A percentile compares a stretch with the other conserved stretches of the same genome.
Conservation (phyloP, 92 coral and sea anemone species). For the Muricea muricata region DNA sequence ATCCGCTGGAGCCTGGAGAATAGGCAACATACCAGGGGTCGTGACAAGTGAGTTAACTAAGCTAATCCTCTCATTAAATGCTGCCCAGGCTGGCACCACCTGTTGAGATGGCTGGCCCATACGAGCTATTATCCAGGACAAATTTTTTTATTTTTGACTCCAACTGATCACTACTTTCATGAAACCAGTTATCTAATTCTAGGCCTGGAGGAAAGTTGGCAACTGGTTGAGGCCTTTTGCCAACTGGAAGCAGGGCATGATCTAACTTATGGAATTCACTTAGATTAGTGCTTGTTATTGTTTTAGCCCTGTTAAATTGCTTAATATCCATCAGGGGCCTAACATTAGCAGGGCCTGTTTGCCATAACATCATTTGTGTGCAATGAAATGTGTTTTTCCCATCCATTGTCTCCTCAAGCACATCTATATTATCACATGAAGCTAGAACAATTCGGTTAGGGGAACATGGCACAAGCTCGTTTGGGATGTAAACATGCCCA, state of each 20-base stretch:
- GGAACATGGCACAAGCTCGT: too few relatives aligned
- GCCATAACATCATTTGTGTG: too few relatives aligned
- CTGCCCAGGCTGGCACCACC: constrained; percentile 30
- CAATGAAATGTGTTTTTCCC: too few relatives aligned
- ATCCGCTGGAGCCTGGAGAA: constrained; percentile 43
- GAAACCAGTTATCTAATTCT: constrained; percentile 28
- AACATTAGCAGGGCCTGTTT: constrained; percentile 57
- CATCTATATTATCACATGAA: too few relatives aligned
- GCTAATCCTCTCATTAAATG: constrained; percentile 23
- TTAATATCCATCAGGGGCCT: not conserved
- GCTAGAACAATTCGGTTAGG: too few relatives aligned
- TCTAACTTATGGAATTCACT: constrained; percentile 24
- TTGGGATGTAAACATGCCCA: too few relatives aligned
- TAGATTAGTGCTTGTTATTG: constrained; percentile 9
- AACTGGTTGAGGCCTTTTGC: constrained; percentile 28
- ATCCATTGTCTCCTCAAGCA: too few relatives aligned
- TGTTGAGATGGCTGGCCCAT: constrained; percentile 12
- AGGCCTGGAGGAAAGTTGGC: not conserved
- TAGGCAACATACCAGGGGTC: constrained; percentile 37
- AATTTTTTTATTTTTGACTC: constrained; percentile 27
- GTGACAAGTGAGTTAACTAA: constrained; percentile 28
- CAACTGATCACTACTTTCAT: not conserved
- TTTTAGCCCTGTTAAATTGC: constrained; percentile 29
- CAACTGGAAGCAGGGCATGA: constrained; percentile 22
- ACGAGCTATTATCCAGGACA: constrained; percentile 23